Percentiles rank a stretch among this genome's conserved stretches.
These are phyloP conservation scores for Chrysochloris asiatica DNA, from an alignment of 2,113 vertebrate species.

Conservation along the genomic window DNA sequence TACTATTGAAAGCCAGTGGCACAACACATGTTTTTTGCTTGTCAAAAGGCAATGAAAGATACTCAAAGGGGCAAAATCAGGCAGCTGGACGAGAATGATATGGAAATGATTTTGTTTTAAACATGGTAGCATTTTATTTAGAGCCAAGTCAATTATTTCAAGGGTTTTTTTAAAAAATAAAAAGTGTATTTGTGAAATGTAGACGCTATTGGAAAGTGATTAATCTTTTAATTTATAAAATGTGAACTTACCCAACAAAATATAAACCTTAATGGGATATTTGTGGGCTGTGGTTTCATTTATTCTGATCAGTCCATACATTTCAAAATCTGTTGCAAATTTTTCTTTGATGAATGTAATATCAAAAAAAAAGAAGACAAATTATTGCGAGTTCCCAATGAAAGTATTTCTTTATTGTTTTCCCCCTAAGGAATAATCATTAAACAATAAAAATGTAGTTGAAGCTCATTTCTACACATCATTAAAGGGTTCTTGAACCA, in stretches of 20 bases:
- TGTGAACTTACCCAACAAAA: slow-evolving; percentile 28
- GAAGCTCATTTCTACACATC: slow-evolving; percentile 64
- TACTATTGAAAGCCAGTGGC: not conserved
- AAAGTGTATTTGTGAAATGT: not conserved
- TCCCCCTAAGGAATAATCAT: slow-evolving; percentile 70
- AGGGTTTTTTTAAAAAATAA: not conserved
- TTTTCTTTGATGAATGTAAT: slow-evolving; percentile 74
- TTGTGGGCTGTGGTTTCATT: slow-evolving; percentile 66
- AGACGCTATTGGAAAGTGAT: not conserved
- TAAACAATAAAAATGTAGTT: slow-evolving; percentile 63
- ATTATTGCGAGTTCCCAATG: slow-evolving; percentile 51
- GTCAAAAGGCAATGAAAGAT: slow-evolving; percentile 23
- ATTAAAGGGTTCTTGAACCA: slow-evolving; percentile 58
- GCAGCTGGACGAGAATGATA: not conserved
- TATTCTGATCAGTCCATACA: slow-evolving; percentile 70
- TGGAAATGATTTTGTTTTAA: slow-evolving; percentile 23
- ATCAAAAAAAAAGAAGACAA: slow-evolving; percentile 72
- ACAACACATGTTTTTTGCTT: not conserved
- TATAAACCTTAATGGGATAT: slow-evolving; percentile 8
- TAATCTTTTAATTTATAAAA: slow-evolving; percentile 40
- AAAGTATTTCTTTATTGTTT: slow-evolving; percentile 57
- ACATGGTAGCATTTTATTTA: slow-evolving; percentile 8
- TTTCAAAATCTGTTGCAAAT: slow-evolving; percentile 65
- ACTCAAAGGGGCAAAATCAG: not conserved
- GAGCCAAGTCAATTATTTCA: slow-evolving; percentile 33